Evolutionary conservation across 2,888 invertebrate species (phyloP), one percentile per base, ranked within the genome.

Genomic region (Podabrus alpinus): DNA sequence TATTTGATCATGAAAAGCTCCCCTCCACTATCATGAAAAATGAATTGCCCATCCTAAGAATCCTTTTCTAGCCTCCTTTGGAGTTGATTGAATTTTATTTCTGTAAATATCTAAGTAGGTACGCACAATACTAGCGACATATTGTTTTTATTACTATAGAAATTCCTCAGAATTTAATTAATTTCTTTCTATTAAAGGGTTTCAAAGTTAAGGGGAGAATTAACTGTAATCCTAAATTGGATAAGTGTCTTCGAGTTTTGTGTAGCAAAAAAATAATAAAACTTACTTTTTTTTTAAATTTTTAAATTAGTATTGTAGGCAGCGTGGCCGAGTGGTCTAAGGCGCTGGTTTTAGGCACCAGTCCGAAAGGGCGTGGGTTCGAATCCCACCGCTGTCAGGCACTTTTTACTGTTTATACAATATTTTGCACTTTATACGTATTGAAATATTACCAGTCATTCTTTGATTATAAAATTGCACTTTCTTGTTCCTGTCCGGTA

Each of bases 291-390:
- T 2, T 10, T 10, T 24, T 24, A 10, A 9, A 25, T 10, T 25
- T 25, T 25, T 25, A 25, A 25, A 25, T 2, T 25, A 5, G 3
- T 10, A 11, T 29, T 15, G 15, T 59, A 77, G 82, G 82, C 81
- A 93, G 93, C 92, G 93, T 94, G 93, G 94, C 93, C 93, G 93
- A 94, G 93, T 92, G 94, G 93, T 93, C 92, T 92, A 93, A 93
- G 93, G 93, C 93, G 93, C 93, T 93, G 93, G 93, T 94, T 94
- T 94, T 93, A 94, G 94, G 94, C 94, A 94, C 94, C 93, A 94
- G 94, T 94, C 81, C 86, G 86, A 86, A 86, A 86, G 85, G 86
- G 86, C 86, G 86, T 86, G 86, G 87, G 86, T 86, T 87, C 86
- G 86, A 87, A 86, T 86, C 86, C 86, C 86, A 87, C 86, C 86